Evolutionary conservation across 2,888 invertebrate species (phyloP).

Genomic region (Trachelus iudaicus): DNA sequence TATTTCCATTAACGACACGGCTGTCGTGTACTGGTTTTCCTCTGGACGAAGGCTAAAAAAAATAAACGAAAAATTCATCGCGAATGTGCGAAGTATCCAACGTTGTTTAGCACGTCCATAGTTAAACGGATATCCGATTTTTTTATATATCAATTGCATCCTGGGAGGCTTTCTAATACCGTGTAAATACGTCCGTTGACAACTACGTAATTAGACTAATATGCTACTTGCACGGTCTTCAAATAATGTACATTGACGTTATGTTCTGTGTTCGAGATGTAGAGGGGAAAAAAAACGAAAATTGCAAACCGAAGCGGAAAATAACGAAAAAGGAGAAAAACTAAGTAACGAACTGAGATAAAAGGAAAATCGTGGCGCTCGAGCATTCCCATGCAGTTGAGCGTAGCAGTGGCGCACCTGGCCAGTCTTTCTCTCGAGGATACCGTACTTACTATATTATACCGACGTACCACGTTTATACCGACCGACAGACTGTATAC

Average conservation of each 20-base stretch:
- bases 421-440: slow-evolving; percentile 6
- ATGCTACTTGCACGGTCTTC: background rate
- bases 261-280: background rate
- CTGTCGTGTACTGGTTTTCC: background rate
- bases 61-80: slow-evolving; percentile 16
- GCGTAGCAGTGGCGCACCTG: slow-evolving; percentile 40
- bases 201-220: background rate
- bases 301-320: background rate
- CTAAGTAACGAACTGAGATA: background rate
- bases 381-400: slow-evolving; percentile 39
- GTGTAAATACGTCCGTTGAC: background rate
- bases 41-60: background rate
- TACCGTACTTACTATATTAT: background rate
- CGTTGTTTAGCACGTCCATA: background rate
- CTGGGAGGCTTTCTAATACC: background rate
- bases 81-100: background rate
- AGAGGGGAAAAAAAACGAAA: background rate
- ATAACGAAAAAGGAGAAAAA: slow-evolving; percentile 1
- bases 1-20: slow-evolving; percentile 29
- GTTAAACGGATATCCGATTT: background rate
- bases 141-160: background rate
- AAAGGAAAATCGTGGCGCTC: slow-evolving; percentile 19
- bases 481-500: background rate
- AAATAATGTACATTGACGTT: background rate
- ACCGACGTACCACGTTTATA: slow-evolving; percentile 5